Evolutionary conservation across 2,888 invertebrate species (phyloP), one percentile per base, ranked within the genome.

Genomic region (Conchocele bisecta): DNA sequence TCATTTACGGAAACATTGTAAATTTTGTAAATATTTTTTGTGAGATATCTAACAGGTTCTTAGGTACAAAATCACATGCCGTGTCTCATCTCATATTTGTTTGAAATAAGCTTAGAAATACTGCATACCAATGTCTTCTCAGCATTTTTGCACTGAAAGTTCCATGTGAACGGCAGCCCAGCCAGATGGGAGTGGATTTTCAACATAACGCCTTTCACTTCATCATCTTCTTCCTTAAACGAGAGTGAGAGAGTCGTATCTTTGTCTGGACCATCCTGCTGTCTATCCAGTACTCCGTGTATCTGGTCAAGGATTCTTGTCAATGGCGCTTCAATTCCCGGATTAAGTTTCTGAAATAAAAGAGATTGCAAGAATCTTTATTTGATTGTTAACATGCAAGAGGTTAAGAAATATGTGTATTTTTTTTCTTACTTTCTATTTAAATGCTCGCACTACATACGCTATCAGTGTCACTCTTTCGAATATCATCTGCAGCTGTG

Each of bases 81-180:
- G n/a, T n/a, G n/a, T n/a, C n/a, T n/a, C n/a, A n/a, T n/a, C n/a
- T n/a, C n/a, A n/a, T n/a, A n/a, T n/a, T n/a, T n/a, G n/a, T n/a
- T n/a, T n/a, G n/a, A n/a, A n/a, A n/a, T n/a, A n/a, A n/a, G n/a
- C n/a, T n/a, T n/a, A n/a, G 11, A 35, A 35, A 35, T 26, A 3
- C 28, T 33, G n/a, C 39, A 51, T 69, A 89, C 88, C 86, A 86
- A 79, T 35, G 71, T 69, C 24, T 63, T 79, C 13, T 80, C 71
- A 17, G 85, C 86, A 15, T 68, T 64, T 17, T 57, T 48, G 48
- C 84, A 83, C n/a, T 76, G 72, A 58, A 89, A 87, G 26, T 84
- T 73, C 86, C 87, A 89, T 2, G 71, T 53, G 59, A 88, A 89
- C 1, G 88, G 87, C 75, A 88, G 81, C 6, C 87, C 87, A n/a